Conservation (phyloP, 64 coral and sea anemone species). For the Actinia equina region DNA sequence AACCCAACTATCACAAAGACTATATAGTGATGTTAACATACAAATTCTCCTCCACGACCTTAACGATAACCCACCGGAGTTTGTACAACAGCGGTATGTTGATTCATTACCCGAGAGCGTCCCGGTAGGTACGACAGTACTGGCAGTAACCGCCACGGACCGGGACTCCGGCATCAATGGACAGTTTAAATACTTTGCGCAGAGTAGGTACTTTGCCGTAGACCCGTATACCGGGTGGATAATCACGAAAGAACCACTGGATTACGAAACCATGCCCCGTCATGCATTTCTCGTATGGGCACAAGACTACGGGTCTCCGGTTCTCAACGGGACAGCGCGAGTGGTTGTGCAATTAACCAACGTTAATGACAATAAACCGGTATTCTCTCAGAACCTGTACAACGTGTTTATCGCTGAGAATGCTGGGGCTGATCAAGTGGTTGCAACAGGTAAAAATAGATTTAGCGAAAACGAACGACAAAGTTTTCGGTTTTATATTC, state of each 20-base stretch:
- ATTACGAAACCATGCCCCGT: conserved; percentile 55
- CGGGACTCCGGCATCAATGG: conserved; percentile 60
- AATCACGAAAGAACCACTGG: conserved; percentile 45
- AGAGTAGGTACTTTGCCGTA: conserved; percentile 62
- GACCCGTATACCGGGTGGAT: conserved; percentile 74
- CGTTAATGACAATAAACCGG: conserved; percentile 89
- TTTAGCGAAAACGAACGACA: too few relatives aligned
- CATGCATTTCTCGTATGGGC: conserved; percentile 73
- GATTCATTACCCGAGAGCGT: conserved; percentile 82
- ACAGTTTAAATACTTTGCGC: conserved; percentile 59
- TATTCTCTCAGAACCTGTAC: conserved; percentile 75
- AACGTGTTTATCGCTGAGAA: conserved; percentile 70
- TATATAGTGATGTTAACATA: conserved; percentile 56
- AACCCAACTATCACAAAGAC: conserved; percentile 22
- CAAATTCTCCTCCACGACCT: conserved; percentile 66
- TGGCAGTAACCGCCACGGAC: conserved; percentile 54
- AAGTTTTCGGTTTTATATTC: too few relatives aligned
- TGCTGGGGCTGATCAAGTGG: conserved; percentile 61
- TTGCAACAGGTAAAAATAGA: conserved; percentile 78
- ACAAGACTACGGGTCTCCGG: conserved; percentile 68
- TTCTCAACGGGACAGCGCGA: conserved; percentile 57
- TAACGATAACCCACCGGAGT: conserved; percentile 84
- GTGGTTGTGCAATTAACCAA: conserved; percentile 74
- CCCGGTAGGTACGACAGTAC: conserved; percentile 66
- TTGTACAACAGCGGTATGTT: conserved; percentile 56